Evolutionary conservation across 1,140 invertebrate genomes (phyloP), one percentile per base, ranked within the genome.

Genomic region (Drosophila setifemur): DNA sequence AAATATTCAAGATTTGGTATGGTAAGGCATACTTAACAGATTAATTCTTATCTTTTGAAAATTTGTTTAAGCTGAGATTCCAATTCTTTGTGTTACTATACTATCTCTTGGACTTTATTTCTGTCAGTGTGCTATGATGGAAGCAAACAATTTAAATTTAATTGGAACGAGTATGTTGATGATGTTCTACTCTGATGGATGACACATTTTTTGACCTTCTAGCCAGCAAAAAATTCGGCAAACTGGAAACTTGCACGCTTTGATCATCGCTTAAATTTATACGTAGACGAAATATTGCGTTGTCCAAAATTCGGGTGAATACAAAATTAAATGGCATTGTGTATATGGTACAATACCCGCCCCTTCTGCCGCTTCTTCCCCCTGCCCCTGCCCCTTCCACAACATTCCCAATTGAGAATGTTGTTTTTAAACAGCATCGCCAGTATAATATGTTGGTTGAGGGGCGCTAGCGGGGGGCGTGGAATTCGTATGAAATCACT

Each of bases 151-250:
- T 37, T 42, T 55, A 16, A 70, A 49, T 44, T 53, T 45, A 85
- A 73, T 74, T 72, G 60, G 81, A 86, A 67, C 45, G n/a, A 28
- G 26, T n/a, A n/a, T n/a, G n/a, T n/a, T n/a, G 25, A 58, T 42
- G 25, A 11, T 39, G 21, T 16, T 33, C 26, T 31, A 25, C 21
- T 23, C 7, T 40, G 53, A 35, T 45, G 25, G 39, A 60, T 71
- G 68, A 72, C 54, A 45, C 68, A 72, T 71, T 33, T 8, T 16
- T 31, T 85, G 74, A 79, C 81, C 74, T 86, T 83, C 79, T 19
- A 71, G 42, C 26, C 33, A 43, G 31, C 21, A 42, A 28, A 52
- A 63, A 66, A 70, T 66, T 70, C 29, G 39, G 52, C 48, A 70
- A 70, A 71, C 45, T 52, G 54, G 18, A 43, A 75, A 74, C 63